Base-by-base conservation (phyloP, 2,888 invertebrate genomes). In the Polymixis flavicincta region DNA sequence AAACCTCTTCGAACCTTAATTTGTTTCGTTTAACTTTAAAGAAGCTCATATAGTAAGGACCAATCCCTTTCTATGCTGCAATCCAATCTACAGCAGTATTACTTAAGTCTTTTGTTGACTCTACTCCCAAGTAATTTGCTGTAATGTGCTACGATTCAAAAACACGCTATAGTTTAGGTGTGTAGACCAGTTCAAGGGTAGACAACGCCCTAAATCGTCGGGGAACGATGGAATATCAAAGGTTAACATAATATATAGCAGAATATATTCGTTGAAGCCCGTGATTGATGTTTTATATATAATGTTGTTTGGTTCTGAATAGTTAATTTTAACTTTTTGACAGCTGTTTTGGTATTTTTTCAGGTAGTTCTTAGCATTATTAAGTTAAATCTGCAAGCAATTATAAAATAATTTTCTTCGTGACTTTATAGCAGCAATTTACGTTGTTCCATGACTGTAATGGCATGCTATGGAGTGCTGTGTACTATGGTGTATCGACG, bases 401-500 rank as follows among this genome's bases (percentile, higher is more conserved):
- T 13, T 42, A 54, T 80, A 22, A 65, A 74, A 63, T 79, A 52
- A 63, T 74, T 71, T 76, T 64, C 65, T 64, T 71, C 50, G 75
- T 78, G 76, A 55, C 60, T 77, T 76, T 54, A 45, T 75, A 65
- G 57, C 57, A 63, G 60, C 61, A 80, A 60, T 83, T 75, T 60
- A 76, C 32, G 67, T 67, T 77, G 77, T 80, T 71, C 87, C 89
- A 89, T 89, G 90, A 89, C 88, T 88, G 85, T 92, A 92, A 93
- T 92, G 88, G 91, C 88, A 86, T 89, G 87, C 89, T 88, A 93
- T 74, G 85, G 83, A 82, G 74, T 74, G 74, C 73, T 67, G 82
- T 82, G 74, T 72, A 76, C 76, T 71, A 86, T 94, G 93, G 94
- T 91, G 90, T 92, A 89, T 90, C 88, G 93, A 88, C 93, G 93